Conservation (phyloP, 2,888 invertebrate species). For the Apeira syringaria region DNA sequence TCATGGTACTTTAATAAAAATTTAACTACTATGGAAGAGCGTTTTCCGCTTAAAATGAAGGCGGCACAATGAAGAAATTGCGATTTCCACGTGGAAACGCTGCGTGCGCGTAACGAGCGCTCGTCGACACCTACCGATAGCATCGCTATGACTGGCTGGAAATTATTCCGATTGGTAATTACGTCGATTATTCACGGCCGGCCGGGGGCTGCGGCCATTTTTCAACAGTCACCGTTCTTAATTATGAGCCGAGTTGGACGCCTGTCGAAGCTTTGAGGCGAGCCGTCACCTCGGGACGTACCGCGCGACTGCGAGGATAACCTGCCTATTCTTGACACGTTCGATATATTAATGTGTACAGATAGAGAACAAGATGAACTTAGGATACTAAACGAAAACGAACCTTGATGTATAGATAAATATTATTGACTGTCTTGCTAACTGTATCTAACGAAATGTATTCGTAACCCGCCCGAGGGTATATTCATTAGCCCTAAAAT, state of each 20-base stretch:
- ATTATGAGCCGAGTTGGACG: slow-evolving; percentile 82
- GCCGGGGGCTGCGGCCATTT: slow-evolving; percentile 83
- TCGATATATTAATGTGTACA: slow-evolving; percentile 25
- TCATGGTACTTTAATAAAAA: no score
- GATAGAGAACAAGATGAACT: no score
- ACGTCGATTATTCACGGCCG: slow-evolving; percentile 84
- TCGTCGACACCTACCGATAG: slow-evolving; percentile 83
- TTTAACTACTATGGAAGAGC: background rate
- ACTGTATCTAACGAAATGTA: no score
- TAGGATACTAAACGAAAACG: no score
- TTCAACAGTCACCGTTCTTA: slow-evolving; percentile 84
- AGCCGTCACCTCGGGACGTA: slow-evolving; percentile 72
- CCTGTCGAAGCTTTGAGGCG: slow-evolving; percentile 82
- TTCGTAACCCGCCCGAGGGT: no score
- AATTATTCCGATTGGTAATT: slow-evolving; percentile 84
- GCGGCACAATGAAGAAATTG: slow-evolving; percentile 53
- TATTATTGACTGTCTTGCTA: no score
- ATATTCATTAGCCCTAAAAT: no score
- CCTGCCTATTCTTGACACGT: slow-evolving; percentile 30
- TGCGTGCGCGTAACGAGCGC: slow-evolving; percentile 81
- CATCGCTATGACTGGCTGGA: slow-evolving; percentile 84
- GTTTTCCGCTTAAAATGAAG: slow-evolving; percentile 4
- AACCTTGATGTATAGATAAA: no score
- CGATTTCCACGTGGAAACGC: slow-evolving; percentile 59
- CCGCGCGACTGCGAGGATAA: slow-evolving; percentile 49